These are phyloP conservation scores for Myathropa florea DNA, from an alignment of 2,888 invertebrate genomes.

Conservation along the genomic window DNA sequence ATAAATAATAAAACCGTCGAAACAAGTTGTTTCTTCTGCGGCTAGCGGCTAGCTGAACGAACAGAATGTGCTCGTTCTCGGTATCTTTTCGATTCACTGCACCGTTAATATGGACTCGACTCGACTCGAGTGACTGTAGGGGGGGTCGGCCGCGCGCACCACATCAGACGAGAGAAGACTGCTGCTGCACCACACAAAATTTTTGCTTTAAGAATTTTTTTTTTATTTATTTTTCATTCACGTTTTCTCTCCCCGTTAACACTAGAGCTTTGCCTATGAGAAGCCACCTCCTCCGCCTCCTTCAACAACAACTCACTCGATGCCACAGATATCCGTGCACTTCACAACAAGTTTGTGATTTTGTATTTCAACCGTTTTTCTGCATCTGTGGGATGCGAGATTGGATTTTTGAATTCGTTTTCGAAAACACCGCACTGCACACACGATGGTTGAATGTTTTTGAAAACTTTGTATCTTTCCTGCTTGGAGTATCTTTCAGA, in stretches of 20 bases:
- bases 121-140: slow-evolving; percentile 12
- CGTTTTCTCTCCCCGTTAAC: slow-evolving; percentile 36
- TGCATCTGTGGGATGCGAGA: slow-evolving; percentile 36
- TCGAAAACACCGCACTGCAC: neutral
- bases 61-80: slow-evolving; percentile 33
- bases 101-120: slow-evolving; percentile 62
- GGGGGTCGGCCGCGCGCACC: slow-evolving; percentile 50
- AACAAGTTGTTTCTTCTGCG: slow-evolving; percentile 65
- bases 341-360: slow-evolving; percentile 47
- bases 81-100: slow-evolving; percentile 65
- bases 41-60: slow-evolving; percentile 33
- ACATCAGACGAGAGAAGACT: slow-evolving; percentile 38
- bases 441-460: neutral
- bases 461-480: slow-evolving; percentile 2
- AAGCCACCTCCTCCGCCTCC: slow-evolving; percentile 24
- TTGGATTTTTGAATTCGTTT: neutral
- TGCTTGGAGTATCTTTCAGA: neutral
- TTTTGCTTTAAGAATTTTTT: slow-evolving; percentile 53
- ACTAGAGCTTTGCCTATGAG: slow-evolving; percentile 29
- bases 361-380: slow-evolving; percentile 29
- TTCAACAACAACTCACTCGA: slow-evolving; percentile 9
- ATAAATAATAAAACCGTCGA: slow-evolving; percentile 34
- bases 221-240: slow-evolving; percentile 5
- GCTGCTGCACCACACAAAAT: slow-evolving; percentile 52
- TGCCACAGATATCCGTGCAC: neutral